A percentile compares a stretch with the other conserved stretches of the same genome.
phyloP scores from a whole-genome alignment of 2,888 invertebrate species.

The Cantharis lateralis region DNA sequence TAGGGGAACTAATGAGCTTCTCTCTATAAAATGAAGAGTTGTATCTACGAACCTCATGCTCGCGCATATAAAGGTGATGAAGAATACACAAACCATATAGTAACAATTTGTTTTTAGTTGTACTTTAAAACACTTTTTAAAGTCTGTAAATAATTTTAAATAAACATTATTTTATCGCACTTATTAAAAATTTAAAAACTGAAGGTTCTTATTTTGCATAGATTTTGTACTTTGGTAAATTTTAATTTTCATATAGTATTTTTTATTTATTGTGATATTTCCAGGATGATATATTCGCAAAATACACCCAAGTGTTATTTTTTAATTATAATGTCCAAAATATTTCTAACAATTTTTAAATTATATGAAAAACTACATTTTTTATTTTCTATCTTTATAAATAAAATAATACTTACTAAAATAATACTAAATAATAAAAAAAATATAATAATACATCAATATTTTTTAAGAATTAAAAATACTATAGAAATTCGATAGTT shows the following conservation, averaged over 20 bases:
- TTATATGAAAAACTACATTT: not conserved
- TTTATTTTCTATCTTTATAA: not conserved
- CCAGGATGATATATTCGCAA: not conserved
- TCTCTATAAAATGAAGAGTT: not conserved
- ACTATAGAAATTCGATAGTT: not conserved
- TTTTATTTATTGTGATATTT: not conserved
- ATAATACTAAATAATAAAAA: no score
- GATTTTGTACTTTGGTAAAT: no score
- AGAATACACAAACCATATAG: not conserved
- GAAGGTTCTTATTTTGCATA: no score
- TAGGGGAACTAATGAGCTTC: not conserved
- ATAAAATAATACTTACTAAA: no score
- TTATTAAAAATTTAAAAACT: no score
- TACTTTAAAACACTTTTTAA: not conserved
- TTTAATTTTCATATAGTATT: not conserved
- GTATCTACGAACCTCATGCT: not conserved
- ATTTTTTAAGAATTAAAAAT: not conserved
- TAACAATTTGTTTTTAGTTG: not conserved
- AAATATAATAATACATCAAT: not conserved
- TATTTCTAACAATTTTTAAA: not conserved
- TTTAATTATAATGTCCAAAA: not conserved
- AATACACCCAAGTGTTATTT: not conserved
- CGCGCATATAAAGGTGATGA: not conserved
- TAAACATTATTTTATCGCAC: no score
- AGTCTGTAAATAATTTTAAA: no score